Evolutionary conservation across 2,113 vertebrate species (phyloP).

Genomic region (Protobothrops flavoviridis): DNA sequence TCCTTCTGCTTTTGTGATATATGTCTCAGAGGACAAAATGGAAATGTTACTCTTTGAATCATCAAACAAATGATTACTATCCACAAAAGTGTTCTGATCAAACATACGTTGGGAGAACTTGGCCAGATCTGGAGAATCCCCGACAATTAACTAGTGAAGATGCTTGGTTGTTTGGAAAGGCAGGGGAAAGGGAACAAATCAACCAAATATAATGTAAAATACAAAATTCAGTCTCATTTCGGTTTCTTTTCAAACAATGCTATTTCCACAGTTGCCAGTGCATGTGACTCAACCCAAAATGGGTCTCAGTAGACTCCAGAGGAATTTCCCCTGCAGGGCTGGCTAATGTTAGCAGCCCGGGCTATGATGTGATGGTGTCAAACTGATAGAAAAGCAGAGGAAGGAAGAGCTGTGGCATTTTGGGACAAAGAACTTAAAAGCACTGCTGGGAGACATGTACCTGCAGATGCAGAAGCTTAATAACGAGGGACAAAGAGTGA

Average conservation of each 20-base stretch:
- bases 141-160: fast-evolving
- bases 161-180: not conserved
- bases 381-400: not conserved
- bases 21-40: not conserved
- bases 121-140: not conserved
- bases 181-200: fast-evolving
- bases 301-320: not conserved
- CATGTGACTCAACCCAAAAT: not conserved
- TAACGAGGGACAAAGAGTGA: not conserved
- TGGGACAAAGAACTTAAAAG: not conserved
- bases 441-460: not conserved
- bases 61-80: not conserved
- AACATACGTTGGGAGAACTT: not conserved
- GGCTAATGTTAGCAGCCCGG: not conserved
- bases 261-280: not conserved
- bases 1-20: not conserved
- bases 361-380: constrained; percentile 1
- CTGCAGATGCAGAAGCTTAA: not conserved
- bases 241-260: not conserved
- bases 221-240: not conserved
- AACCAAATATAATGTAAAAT: not conserved
- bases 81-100: not conserved
- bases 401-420: not conserved
- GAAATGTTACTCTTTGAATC: not conserved
- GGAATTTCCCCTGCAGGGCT: not conserved